Conservation (phyloP, 2,113 vertebrate species). For the Periophthalmus modestus region DNA sequence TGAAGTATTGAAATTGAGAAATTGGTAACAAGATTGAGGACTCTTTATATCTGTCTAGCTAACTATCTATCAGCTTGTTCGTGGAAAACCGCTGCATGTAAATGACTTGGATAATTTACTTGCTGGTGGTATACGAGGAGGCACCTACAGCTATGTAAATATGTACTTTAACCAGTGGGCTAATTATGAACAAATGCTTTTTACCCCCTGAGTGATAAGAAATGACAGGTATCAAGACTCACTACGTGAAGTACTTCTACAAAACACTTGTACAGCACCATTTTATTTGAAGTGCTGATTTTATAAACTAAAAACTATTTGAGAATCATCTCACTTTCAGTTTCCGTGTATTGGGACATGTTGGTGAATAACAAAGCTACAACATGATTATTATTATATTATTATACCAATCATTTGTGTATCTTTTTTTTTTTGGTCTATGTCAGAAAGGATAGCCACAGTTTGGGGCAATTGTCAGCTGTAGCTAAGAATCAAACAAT, state of each 20-base stretch:
- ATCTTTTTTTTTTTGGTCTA: background rate
- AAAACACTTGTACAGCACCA: constrained; percentile 23
- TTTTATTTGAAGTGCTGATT: constrained; percentile 24
- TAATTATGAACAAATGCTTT: constrained; percentile 18
- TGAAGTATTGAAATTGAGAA: no score
- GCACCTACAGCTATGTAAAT: background rate
- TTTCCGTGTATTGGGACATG: constrained; percentile 14
- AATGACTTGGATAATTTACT: background rate
- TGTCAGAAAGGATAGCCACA: no score
- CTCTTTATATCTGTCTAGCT: no score
- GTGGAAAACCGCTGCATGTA: background rate
- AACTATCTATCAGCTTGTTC: no score
- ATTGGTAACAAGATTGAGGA: no score
- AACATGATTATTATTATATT: constrained; percentile 45
- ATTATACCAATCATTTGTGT: constrained; percentile 22
- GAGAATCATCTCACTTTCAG: constrained; percentile 15
- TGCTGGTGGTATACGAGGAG: background rate
- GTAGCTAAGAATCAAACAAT: no score
- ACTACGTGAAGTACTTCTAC: constrained; percentile 16
- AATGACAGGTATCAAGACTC: background rate
- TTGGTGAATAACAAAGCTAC: constrained; percentile 18
- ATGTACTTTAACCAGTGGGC: constrained; percentile 15
- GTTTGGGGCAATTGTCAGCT: no score
- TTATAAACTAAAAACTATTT: background rate
- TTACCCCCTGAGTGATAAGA: background rate